Evolutionary conservation across 2,888 invertebrate species (phyloP), one percentile per base, ranked within the genome.

Genomic region (Linyphia triangularis): DNA sequence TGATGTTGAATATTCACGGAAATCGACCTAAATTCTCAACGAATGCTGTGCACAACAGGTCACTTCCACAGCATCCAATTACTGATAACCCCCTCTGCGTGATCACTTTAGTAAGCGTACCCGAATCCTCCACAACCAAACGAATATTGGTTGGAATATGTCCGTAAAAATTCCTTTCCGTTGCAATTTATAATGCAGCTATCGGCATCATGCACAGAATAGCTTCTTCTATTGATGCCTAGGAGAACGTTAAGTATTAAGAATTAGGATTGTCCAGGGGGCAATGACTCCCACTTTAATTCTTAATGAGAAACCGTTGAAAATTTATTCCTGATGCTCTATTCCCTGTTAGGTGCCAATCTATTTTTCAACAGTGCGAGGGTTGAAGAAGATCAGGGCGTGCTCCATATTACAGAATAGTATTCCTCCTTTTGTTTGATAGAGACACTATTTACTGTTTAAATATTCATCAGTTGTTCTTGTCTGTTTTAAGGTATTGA

Each of bases 281-380:
- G 67, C 79, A 79, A 79, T 79, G 65, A 65, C 26, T 61, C 63
- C n/a, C 43, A 63, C 82, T 82, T n/a, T 72, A 82, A 82, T 82
- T 82, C 82, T 82, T 82, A 82, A 82, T 82, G 72, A 72, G 82
- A 43, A 61, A 37, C 59, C n/a, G 77, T 63, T 63, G 77, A 40
- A 37, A 26, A 26, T 51, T n/a, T 51, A 16, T n/a, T n/a, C n/a
- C n/a, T n/a, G 77, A 16, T 24, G 57, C 16, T 51, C 28, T 79
- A 79, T 67, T 79, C n/a, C n/a, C n/a, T n/a, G 16, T 30, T 30
- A 13, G 40, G 16, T 40, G n/a, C n/a, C 37, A 67, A 81, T 81
- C 70, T 69, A 81, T 81, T 81, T 59, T 70, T 70, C 28, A 37
- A 26, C 33, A 2, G 13, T 13, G 30, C n/a, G n/a, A 9, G 4